Base-by-base conservation (phyloP, 2,888 invertebrate genomes). In the Stenchaetothrips biformis region DNA sequence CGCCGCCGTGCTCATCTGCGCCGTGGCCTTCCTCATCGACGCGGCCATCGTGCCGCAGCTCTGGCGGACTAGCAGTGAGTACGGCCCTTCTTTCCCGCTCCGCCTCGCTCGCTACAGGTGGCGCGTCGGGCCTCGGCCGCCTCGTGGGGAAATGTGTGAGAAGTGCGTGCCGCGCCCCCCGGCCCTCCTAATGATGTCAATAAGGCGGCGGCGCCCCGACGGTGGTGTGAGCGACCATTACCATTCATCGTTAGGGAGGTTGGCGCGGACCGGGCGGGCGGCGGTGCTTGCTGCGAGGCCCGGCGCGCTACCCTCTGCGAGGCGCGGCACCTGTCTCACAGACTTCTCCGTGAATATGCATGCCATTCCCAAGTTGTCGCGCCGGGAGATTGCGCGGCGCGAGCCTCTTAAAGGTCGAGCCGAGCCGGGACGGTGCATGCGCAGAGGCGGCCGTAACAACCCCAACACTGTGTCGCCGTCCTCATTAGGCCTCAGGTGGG, bases 1-100 rank as follows among this genome's bases (percentile, higher is more conserved):
- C 48, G 92, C 96, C 0, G 93, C 96, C 0, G 95, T 98, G 79
- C 92, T 98, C 82, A 95, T 97, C 82, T 92, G 93, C 83, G 97
- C 98, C 9, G 97, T 97, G 16, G 86, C 95, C 80, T 95, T 95
- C 85, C 92, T 96, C 91, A 92, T 95, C 7, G 90, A 91, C 83
- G 88, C 88, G 82, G 85, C 88, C 83, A 89, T 90, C 78, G 84
- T 90, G 37, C 85, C 86, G 77, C 88, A 88, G 4, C 85, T 91
- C 78, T 90, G 90, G 90, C 87, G 85, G 84, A 87, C 87, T 48
- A 89, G 88, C 85, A 89, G 90, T 90, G 86, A 87, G 88, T 84
- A 59, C 53, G 13, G 6, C 53, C 3, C 53, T 37, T 37, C 37
- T 1, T 37, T 37, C 4, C 4, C 37, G 37, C 37, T 37, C 37